A percentile compares a stretch with the other conserved stretches of the same genome.
phyloP scores from a whole-genome alignment of 30 jellyfish, hydroid and myxozoan genomes.

The Chrysaora quinquecirrha region DNA sequence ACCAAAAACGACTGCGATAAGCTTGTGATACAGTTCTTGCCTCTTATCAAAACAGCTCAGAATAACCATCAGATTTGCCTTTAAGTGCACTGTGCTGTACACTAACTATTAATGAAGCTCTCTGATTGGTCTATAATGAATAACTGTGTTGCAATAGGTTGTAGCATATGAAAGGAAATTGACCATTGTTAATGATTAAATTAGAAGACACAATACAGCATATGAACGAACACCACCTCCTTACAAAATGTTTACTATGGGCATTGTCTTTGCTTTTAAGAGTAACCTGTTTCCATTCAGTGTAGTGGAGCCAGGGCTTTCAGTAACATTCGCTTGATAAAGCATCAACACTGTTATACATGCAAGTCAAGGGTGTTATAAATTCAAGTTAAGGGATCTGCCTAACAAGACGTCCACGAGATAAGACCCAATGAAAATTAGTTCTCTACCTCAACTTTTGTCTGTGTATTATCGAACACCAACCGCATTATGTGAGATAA shows the following conservation, averaged over 20 bases:
- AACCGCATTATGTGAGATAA: too few relatives aligned
- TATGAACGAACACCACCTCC: slow-evolving; percentile 47
- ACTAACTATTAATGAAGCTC: not conserved
- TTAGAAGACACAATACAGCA: slow-evolving; percentile 37
- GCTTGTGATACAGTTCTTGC: too few relatives aligned
- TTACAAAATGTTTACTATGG: slow-evolving; percentile 17
- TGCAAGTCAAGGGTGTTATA: not conserved
- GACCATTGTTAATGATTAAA: slow-evolving; percentile 18
- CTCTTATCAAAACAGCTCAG: too few relatives aligned
- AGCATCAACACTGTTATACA: not conserved
- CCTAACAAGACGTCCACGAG: not conserved
- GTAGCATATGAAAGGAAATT: slow-evolving; percentile 11
- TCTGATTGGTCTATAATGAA: slow-evolving; percentile 45
- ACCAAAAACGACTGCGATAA: too few relatives aligned
- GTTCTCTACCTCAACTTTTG: not conserved
- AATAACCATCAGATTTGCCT: slow-evolving; percentile 1
- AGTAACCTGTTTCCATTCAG: slow-evolving; percentile 64
- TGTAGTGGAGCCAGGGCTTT: slow-evolving; percentile 37
- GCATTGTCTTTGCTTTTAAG: slow-evolving; percentile 47
- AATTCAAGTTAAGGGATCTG: not conserved
- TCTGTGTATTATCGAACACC: too few relatives aligned
- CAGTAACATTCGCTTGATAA: slow-evolving; percentile 38
- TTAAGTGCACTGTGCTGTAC: slow-evolving; percentile 1
- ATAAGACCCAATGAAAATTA: not conserved
- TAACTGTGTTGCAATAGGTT: slow-evolving; percentile 33